Conservation (phyloP, 2,113 vertebrate genomes). For the Bucco capensis region DNA sequence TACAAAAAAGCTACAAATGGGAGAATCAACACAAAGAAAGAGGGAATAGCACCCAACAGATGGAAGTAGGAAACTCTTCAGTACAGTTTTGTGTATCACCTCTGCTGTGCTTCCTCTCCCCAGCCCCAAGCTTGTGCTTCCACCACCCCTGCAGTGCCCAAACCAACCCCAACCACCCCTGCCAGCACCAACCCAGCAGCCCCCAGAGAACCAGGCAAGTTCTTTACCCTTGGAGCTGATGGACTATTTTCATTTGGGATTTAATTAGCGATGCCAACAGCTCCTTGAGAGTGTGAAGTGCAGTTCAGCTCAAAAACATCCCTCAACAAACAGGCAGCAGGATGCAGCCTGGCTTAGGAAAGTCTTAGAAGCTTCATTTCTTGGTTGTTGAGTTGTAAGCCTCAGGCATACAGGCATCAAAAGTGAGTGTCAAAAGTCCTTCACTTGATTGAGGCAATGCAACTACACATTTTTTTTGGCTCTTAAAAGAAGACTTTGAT, state of each 20-base stretch:
- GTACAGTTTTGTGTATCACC: not conserved
- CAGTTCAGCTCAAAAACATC: not conserved
- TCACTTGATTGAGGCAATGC: rapidly evolving
- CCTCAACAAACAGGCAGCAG: not conserved
- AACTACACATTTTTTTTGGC: rapidly evolving
- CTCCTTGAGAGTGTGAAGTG: rapidly evolving
- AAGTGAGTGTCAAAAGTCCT: not conserved
- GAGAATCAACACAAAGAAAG: no score
- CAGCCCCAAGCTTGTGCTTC: not conserved
- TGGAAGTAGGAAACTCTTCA: not conserved
- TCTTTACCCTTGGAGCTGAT: not conserved
- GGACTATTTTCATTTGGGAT: not conserved
- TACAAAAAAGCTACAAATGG: no score
- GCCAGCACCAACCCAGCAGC: rapidly evolving
- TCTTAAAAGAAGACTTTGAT: not conserved
- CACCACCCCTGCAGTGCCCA: rapidly evolving
- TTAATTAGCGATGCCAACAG: not conserved
- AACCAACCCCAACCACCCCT: rapidly evolving
- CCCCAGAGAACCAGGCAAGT: not conserved
- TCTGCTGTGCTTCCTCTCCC: not conserved
- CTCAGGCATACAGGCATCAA: not conserved
- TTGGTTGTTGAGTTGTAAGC: no score
- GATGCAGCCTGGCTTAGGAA: not conserved
- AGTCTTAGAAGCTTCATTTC: not conserved
- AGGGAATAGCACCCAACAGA: not conserved